Evolutionary conservation across 1,140 invertebrate genomes (phyloP), one percentile per base, ranked within the genome.

Genomic region (Bombus sylvicola): DNA sequence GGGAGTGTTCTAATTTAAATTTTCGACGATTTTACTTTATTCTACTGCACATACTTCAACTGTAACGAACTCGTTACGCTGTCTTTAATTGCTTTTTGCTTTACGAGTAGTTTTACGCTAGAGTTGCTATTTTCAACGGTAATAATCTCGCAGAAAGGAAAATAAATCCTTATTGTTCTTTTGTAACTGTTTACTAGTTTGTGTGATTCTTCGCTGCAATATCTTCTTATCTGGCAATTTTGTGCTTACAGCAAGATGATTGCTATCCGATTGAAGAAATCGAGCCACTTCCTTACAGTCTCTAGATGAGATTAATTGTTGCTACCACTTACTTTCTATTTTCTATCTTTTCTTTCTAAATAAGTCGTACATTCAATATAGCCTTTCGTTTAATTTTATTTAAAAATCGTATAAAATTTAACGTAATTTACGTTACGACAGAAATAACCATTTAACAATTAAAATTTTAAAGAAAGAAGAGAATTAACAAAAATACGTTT

Each of bases 211-310:
- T 83, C 66, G 53, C 34, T 75, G 72, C 71, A 41, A 66, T 66
- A 83, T 75, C 72, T n/a, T 47, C 57, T 66, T 41, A 57, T 34
- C 59, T 74, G 10, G 71, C n/a, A 62, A 74, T 74, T 82, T 47
- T 47, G 41, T 43, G 22, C 71, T 64, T 64, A 31, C 22, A 18
- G 69, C 12, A 37, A 43, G 39, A 64, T 31, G 53, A 81, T 81
- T 59, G n/a, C 39, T 39, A 18, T 64, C 47, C 39, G 34, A 83
- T 53, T 31, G 18, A 68, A 68, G 64, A 41, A 75, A 75, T 47
- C 59, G 39, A 75, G 59, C 57, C 9, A 75, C 25, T 75, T 39
- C 37, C 5, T 34, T 28, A 10, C 15, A 13, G 6, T 12, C 5
- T 31, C 28, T 18, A 34, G 78, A 28, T 66, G 34, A 13, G 25